Percentiles rank a stretch among this genome's conserved stretches.
Conservation (phyloP, 2,888 invertebrate species). For the Catotricha subobsoleta region DNA sequence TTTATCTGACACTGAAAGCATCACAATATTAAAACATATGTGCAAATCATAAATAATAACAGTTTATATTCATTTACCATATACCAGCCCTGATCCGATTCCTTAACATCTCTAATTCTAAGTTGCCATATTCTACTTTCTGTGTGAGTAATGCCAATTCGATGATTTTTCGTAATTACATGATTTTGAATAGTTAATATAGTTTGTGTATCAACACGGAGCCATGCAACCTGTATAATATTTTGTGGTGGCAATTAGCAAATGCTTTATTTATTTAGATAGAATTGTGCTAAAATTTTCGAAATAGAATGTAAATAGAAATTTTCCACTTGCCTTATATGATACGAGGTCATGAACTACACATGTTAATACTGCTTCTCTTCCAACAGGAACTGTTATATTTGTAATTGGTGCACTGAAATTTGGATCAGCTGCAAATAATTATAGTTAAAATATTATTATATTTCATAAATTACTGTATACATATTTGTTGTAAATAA, state of each 20-base stretch:
- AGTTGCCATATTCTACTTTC: conserved; percentile 77
- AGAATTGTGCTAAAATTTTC: not conserved
- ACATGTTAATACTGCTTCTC: conserved; percentile 67
- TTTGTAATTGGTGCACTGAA: conserved; percentile 69
- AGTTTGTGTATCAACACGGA: conserved; percentile 78
- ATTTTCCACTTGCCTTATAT: conserved; percentile 48
- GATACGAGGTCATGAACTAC: conserved; percentile 63
- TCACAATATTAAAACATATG: not conserved
- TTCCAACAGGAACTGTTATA: conserved; percentile 65
- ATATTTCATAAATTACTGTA: no score
- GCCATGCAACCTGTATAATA: conserved; percentile 60
- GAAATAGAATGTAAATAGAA: not conserved
- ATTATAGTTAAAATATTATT: no score
- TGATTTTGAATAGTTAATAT: conserved; percentile 79
- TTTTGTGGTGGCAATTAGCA: not conserved
- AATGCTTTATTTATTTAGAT: not conserved
- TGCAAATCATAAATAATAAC: not conserved
- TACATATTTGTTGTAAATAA: no score
- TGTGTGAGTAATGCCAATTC: conserved; percentile 68
- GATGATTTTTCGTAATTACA: conserved; percentile 74
- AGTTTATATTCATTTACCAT: conserved; percentile 33
- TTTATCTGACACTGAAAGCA: conserved; percentile 55
- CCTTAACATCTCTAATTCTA: conserved; percentile 65
- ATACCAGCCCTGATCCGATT: conserved; percentile 76
- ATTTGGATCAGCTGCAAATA: conserved; percentile 59